Evolutionary conservation across 2,113 vertebrate genomes (phyloP).

Genomic region (Paratilapia polleni): DNA sequence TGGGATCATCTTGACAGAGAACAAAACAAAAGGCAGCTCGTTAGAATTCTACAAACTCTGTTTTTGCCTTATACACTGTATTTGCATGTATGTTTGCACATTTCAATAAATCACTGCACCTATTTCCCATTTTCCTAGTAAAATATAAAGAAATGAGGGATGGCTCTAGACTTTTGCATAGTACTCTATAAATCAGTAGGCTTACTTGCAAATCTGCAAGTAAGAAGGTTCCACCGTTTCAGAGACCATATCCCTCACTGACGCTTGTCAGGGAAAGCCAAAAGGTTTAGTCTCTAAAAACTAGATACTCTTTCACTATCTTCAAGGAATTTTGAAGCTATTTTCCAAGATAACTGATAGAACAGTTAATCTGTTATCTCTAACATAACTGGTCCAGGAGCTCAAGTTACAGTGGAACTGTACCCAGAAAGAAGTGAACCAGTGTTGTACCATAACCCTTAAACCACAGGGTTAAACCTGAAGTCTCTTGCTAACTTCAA

Average conservation of each 20-base stretch:
- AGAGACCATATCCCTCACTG: not conserved
- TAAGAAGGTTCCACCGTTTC: not conserved
- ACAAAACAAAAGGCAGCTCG: too few species aligned
- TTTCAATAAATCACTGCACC: not conserved
- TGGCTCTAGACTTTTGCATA: not conserved
- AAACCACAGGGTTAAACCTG: too few species aligned
- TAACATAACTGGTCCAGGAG: not conserved
- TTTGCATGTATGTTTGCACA: not conserved
- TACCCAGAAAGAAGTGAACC: not conserved
- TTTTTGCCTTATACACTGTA: not conserved
- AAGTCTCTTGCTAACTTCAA: too few species aligned
- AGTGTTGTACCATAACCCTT: too few species aligned
- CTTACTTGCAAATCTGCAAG: not conserved
- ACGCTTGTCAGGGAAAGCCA: not conserved
- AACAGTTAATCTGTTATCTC: not conserved
- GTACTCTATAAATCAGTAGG: not conserved
- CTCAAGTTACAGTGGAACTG: not conserved
- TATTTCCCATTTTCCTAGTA: not conserved
- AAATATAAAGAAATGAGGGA: not conserved
- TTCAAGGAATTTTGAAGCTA: not conserved
- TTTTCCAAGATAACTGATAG: not conserved
- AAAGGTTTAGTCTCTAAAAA: constrained; percentile 1
- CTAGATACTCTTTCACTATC: not conserved
- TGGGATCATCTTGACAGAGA: too few species aligned
- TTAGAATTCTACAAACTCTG: not conserved